phyloP scores from a whole-genome alignment of 1,140 invertebrate species.

The Drosophila yakuba region DNA sequence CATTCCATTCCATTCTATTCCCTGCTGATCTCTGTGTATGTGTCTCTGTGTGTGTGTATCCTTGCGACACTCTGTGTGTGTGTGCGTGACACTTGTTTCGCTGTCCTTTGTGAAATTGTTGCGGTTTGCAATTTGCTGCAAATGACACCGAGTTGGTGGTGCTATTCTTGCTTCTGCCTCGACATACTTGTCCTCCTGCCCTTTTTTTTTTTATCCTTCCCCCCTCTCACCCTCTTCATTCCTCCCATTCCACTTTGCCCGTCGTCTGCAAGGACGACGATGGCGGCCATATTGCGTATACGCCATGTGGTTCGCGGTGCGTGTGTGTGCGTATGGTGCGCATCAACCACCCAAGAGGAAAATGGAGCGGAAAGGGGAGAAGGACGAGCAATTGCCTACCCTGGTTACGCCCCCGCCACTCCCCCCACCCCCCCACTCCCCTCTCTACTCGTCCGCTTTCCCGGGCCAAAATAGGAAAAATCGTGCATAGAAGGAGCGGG shows the following conservation, averaged over 20 bases:
- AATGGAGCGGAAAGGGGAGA: not conserved
- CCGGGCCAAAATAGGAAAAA: not conserved
- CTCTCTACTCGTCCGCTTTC: not conserved
- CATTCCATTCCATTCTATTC: conserved; percentile 24
- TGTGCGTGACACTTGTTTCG: conserved; percentile 43
- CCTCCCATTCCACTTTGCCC: not conserved
- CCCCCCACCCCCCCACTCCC: too few species aligned
- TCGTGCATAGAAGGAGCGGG: not conserved
- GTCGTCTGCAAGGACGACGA: conserved; percentile 10
- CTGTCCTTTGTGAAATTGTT: conserved; percentile 80
- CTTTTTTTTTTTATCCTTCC: not conserved
- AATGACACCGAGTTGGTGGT: conserved; percentile 69
- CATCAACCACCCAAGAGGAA: conserved; percentile 61
- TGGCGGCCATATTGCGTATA: conserved; percentile 56
- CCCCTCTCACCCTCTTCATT: not conserved
- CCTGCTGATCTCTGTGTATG: not conserved
- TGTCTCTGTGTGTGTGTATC: conserved; percentile 14
- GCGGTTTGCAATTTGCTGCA: conserved; percentile 84
- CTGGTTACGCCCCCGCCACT: conserved; percentile 9
- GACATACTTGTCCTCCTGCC: not conserved
- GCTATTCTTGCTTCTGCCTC: not conserved
- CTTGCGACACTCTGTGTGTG: not conserved
- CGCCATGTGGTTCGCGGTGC: conserved; percentile 62
- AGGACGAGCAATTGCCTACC: conserved; percentile 54
- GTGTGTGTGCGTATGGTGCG: conserved; percentile 59